Conservation (phyloP, 2,797 vertebrate genomes). For the Molothrus aeneus region DNA sequence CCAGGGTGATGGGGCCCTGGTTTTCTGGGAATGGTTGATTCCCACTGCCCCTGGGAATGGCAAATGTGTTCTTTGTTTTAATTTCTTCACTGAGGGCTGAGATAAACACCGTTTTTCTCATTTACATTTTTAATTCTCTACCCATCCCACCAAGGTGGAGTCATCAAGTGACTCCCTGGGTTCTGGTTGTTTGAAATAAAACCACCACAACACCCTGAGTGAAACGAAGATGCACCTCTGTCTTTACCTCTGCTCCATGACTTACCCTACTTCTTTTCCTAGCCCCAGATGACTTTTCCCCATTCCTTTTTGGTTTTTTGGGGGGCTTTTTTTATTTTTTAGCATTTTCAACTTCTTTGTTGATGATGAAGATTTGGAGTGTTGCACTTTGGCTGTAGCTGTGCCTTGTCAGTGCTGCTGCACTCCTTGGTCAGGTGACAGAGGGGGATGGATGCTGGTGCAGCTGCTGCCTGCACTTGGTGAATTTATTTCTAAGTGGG, state of each 20-base stretch:
- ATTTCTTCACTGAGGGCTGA: background rate
- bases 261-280: background rate
- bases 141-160: too few relatives aligned
- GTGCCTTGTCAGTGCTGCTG: background rate
- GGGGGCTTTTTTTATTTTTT: background rate
- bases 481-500: too few relatives aligned
- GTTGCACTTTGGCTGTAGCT: background rate
- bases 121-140: background rate
- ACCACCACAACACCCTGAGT: background rate
- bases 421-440: background rate
- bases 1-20: background rate
- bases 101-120: background rate
- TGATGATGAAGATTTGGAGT: background rate
- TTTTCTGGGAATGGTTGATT: background rate
- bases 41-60: background rate
- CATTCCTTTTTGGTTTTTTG: background rate
- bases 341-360: background rate
- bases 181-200: background rate
- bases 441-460: background rate
- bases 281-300: background rate
- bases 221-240: background rate
- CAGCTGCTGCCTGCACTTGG: background rate
- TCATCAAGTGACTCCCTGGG: background rate
- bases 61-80: background rate
- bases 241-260: background rate